A percentile compares a stretch with the other conserved stretches of the same genome.
These are phyloP conservation scores for Pangasius djambal DNA, from an alignment of 2,797 vertebrate genomes.

Conservation along the genomic window DNA sequence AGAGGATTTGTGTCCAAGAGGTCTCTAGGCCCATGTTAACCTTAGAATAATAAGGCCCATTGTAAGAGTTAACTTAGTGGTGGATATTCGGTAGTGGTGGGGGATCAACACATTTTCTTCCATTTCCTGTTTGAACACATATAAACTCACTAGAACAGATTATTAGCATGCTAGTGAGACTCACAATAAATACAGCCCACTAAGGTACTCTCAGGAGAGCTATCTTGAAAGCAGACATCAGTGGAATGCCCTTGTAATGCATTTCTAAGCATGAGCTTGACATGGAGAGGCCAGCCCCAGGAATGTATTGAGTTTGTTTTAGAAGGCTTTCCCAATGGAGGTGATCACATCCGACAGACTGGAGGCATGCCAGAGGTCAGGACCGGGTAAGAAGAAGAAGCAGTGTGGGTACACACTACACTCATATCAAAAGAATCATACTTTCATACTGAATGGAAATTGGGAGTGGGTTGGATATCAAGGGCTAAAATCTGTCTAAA, in stretches of 20 bases:
- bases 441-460: not conserved
- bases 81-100: not conserved
- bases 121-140: constrained; percentile 21
- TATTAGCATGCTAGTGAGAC: constrained; percentile 22
- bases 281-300: constrained; percentile 61
- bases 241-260: constrained; percentile 43
- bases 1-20: not conserved
- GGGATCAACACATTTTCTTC: constrained; percentile 23
- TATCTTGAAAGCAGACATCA: constrained; percentile 16
- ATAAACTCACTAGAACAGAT: constrained; percentile 23
- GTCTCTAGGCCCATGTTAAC: not conserved
- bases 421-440: not conserved
- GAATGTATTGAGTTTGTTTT: constrained; percentile 68
- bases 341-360: constrained; percentile 42
- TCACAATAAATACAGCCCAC: constrained; percentile 31
- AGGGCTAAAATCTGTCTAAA: not conserved
- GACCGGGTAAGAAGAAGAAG: constrained; percentile 8
- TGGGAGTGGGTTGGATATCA: not conserved
- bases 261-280: constrained; percentile 55
- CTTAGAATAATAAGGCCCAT: constrained; percentile 13
- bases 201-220: constrained; percentile 29
- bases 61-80: not conserved
- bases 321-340: constrained; percentile 51
- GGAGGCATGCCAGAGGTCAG: constrained; percentile 32
- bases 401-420: not conserved